Conservation (phyloP, 2,113 vertebrate species). For the Elaphurus davidianus region DNA sequence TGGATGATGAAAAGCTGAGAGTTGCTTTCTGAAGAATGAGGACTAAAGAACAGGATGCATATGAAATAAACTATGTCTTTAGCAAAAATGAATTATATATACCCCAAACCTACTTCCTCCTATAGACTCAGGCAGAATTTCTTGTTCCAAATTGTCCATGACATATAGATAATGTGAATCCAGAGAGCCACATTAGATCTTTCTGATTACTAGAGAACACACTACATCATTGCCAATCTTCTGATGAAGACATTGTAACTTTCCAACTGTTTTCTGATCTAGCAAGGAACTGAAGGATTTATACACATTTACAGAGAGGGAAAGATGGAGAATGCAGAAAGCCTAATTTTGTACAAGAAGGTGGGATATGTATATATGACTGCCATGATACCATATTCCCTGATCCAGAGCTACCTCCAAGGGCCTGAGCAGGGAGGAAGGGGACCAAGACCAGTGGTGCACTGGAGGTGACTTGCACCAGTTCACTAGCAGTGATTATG, state of each 20-base stretch:
- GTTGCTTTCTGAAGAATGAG: not conserved
- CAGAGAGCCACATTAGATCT: not conserved
- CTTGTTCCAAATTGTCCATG: not conserved
- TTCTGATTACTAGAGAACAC: not conserved
- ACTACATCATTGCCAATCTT: not conserved
- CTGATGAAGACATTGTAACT: not conserved
- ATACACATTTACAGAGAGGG: not conserved
- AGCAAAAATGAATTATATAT: not conserved
- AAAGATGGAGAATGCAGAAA: slow-evolving; percentile 7
- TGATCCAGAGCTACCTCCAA: not conserved
- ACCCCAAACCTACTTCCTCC: not conserved
- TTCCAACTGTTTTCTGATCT: not conserved
- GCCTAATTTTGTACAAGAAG: not conserved
- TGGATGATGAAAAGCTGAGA: not conserved
- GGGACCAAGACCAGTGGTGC: not conserved
- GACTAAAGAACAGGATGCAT: not conserved
- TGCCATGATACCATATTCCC: not conserved
- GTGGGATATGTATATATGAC: not conserved
- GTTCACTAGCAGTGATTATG: not conserved
- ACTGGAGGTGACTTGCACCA: not conserved
- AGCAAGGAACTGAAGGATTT: not conserved
- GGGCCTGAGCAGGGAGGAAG: not conserved
- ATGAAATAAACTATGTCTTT: not conserved
- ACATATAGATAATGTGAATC: not conserved
- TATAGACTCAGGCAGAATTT: not conserved